These are phyloP conservation scores for Dilophus febrilis DNA, from an alignment of 2,888 invertebrate species.

Conservation along the genomic window DNA sequence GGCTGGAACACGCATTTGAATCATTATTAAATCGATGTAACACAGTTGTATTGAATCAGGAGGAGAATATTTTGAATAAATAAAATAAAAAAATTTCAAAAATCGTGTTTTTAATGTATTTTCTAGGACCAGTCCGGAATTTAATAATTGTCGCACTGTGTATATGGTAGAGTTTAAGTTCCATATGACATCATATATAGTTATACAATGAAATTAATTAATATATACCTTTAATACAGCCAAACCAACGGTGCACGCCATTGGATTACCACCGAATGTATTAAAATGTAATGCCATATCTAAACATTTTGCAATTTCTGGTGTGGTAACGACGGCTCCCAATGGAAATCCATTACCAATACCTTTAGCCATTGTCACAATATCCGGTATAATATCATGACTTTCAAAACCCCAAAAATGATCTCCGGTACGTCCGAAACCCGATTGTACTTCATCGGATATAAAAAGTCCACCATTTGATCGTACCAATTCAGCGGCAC, in stretches of 20 bases:
- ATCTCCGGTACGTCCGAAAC: slow-evolving; percentile 87
- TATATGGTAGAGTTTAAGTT: no score
- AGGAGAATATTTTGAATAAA: no score
- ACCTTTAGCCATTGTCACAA: slow-evolving; percentile 91
- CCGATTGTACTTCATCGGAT: slow-evolving; percentile 88
- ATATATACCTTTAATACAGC: slow-evolving; percentile 81
- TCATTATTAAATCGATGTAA: no score
- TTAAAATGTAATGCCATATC: slow-evolving; percentile 73
- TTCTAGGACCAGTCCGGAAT: no score
- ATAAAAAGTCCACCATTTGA: slow-evolving; percentile 75
- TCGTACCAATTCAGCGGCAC: slow-evolving; percentile 60
- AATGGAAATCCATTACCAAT: slow-evolving; percentile 93
- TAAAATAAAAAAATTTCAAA: no score
- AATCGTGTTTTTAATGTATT: no score
- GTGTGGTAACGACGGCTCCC: slow-evolving; percentile 86
- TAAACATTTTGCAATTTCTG: slow-evolving; percentile 66
- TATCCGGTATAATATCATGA: slow-evolving; percentile 77
- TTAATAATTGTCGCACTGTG: no score
- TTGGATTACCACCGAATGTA: slow-evolving; percentile 90
- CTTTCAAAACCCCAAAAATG: slow-evolving; percentile 93
- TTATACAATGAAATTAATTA: background rate
- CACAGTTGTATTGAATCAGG: no score
- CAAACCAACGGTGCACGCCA: slow-evolving; percentile 73
- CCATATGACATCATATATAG: background rate
- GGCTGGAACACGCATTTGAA: no score